Evolutionary conservation across 2,113 vertebrate genomes (phyloP).

Genomic region (Callospermophilus lateralis): DNA sequence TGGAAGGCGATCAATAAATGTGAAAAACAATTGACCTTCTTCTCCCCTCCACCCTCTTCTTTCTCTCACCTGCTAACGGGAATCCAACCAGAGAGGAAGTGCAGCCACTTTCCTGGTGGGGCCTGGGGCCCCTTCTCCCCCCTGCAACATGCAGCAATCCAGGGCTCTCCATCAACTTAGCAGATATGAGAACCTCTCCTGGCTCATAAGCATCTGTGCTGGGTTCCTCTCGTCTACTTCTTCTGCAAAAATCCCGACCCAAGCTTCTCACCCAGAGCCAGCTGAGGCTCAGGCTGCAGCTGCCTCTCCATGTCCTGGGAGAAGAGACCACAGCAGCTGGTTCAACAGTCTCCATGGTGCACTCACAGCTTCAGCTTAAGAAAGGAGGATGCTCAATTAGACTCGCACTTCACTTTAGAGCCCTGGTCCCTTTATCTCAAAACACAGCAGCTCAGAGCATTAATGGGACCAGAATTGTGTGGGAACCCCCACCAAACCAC

Average conservation of each 20-base stretch:
- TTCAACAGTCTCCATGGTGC: background rate
- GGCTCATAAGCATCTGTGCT: background rate
- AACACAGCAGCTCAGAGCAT: slow-evolving; percentile 9
- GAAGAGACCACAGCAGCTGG: background rate
- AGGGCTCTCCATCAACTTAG: slow-evolving; percentile 73
- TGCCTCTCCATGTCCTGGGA: background rate
- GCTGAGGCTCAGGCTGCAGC: background rate
- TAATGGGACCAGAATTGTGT: background rate
- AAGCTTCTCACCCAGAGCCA: background rate
- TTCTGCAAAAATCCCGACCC: background rate
- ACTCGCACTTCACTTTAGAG: background rate
- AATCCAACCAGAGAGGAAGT: slow-evolving; percentile 54
- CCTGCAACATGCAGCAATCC: slow-evolving; percentile 56
- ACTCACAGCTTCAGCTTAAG: background rate
- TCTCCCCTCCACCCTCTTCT: background rate
- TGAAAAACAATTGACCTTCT: slow-evolving; percentile 70
- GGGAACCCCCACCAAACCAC: background rate
- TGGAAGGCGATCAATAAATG: slow-evolving; percentile 71
- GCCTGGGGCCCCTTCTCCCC: background rate
- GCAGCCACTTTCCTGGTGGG: background rate
- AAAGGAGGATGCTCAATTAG: background rate
- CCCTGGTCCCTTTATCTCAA: background rate
- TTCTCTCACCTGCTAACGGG: slow-evolving; percentile 36
- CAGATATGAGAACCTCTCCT: slow-evolving; percentile 62
- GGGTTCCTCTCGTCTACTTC: background rate